Percentiles rank a stretch among this genome's conserved stretches.
phyloP scores from a whole-genome alignment of 2,888 invertebrate species.

The Tenthredo livida region DNA sequence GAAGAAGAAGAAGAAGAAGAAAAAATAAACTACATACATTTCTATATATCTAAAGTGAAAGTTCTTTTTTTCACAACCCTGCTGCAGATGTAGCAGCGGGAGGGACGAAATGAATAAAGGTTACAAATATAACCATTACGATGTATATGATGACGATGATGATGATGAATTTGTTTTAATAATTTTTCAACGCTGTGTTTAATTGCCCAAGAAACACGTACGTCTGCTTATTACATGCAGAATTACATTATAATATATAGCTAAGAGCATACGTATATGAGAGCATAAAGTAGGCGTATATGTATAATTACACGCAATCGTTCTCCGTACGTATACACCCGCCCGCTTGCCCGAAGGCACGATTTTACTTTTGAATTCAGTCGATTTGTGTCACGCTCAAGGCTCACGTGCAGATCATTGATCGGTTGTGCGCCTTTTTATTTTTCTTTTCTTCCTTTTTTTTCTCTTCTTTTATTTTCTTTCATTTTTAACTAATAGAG shows the following conservation, averaged over 20 bases:
- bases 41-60: neutral
- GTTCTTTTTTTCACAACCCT: neutral
- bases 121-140: neutral
- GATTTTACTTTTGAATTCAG: constrained; percentile 37
- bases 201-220: neutral
- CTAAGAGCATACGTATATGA: neutral
- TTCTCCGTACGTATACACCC: no score
- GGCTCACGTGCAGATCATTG: constrained; percentile 48
- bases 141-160: neutral
- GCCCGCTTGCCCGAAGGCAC: neutral
- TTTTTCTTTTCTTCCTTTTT: neutral
- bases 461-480: neutral
- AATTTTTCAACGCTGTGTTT: constrained; percentile 2
- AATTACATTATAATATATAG: neutral
- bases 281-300: constrained; percentile 18
- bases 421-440: constrained; percentile 19
- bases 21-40: neutral
- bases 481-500: neutral
- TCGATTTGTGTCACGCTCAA: constrained; percentile 49
- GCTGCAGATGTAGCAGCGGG: neutral
- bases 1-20: neutral
- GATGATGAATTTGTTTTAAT: neutral
- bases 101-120: neutral
- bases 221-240: neutral
- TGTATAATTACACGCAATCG: neutral